Conservation (phyloP, 2,797 vertebrate genomes). For the Lithobates pipiens region DNA sequence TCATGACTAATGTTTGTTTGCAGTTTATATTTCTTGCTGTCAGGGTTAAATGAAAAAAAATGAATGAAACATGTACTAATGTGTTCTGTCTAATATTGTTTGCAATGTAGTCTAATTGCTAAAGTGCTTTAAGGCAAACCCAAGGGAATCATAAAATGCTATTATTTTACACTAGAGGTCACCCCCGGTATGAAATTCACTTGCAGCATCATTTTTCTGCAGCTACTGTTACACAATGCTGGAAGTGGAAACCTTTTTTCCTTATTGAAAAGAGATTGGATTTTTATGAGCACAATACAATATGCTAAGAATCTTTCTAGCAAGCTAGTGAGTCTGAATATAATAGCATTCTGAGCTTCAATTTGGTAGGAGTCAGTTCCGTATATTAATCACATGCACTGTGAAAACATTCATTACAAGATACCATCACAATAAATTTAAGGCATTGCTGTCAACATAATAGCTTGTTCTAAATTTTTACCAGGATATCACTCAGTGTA, state of each 20-base stretch:
- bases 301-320: constrained; percentile 64
- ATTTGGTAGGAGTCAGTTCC: constrained; percentile 53
- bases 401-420: constrained; percentile 59
- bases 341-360: constrained; percentile 61
- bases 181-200: constrained; percentile 76
- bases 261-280: constrained; percentile 64
- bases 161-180: constrained; percentile 81
- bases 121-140: constrained; percentile 70
- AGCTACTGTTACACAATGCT: constrained; percentile 58
- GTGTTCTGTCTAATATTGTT: not conserved
- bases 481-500: constrained; percentile 34
- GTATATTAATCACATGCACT: constrained; percentile 52
- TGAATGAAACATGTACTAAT: constrained; percentile 43
- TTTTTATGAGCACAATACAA: constrained; percentile 63
- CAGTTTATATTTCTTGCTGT: too few species aligned
- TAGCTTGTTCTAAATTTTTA: constrained; percentile 41
- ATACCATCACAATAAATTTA: constrained; percentile 63
- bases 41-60: constrained; percentile 20
- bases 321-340: constrained; percentile 62
- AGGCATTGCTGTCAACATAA: constrained; percentile 47
- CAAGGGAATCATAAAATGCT: constrained; percentile 73
- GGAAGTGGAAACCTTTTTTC: constrained; percentile 59
- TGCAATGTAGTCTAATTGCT: constrained; percentile 64
- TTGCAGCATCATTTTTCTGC: constrained; percentile 67
- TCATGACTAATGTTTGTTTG: too few species aligned